These are phyloP conservation scores for Notocelia uddmanniana DNA, from an alignment of 2,888 invertebrate species.

Conservation along the genomic window DNA sequence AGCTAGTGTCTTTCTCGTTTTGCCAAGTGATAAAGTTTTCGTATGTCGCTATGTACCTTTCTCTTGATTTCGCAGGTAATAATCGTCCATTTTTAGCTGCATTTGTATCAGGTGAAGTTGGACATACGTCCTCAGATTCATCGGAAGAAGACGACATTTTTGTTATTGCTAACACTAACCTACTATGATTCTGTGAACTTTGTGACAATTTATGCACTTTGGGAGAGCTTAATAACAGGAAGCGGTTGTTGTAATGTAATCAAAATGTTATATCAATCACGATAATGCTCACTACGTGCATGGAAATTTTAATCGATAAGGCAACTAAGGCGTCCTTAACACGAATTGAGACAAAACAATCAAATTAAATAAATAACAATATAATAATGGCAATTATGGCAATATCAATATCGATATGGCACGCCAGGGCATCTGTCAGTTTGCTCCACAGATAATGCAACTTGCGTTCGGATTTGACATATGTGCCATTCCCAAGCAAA, in stretches of 20 bases:
- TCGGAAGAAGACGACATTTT: conserved; percentile 16
- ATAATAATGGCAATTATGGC: too few relatives aligned
- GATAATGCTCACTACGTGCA: neutral
- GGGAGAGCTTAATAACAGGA: neutral
- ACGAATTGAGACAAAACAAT: neutral
- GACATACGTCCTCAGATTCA: neutral
- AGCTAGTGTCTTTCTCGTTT: neutral
- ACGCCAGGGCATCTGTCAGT: too few relatives aligned
- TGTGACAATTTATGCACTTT: neutral
- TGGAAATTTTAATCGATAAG: neutral
- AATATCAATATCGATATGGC: too few relatives aligned
- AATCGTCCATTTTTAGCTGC: neutral
- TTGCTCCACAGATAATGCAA: too few relatives aligned
- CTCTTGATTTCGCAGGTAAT: conserved; percentile 8
- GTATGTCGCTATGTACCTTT: conserved; percentile 9
- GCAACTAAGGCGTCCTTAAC: neutral
- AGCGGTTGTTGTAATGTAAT: neutral
- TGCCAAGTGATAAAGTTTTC: conserved; percentile 17
- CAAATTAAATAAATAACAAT: neutral
- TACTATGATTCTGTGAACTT: neutral
- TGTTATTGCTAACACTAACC: neutral
- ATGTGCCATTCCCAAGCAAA: too few relatives aligned
- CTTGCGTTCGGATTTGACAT: too few relatives aligned
- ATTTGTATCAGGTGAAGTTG: neutral
- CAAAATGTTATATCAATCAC: too few relatives aligned